These are phyloP conservation scores for Leptopilina syphax DNA, from an alignment of 2,888 invertebrate genomes.

Conservation along the genomic window DNA sequence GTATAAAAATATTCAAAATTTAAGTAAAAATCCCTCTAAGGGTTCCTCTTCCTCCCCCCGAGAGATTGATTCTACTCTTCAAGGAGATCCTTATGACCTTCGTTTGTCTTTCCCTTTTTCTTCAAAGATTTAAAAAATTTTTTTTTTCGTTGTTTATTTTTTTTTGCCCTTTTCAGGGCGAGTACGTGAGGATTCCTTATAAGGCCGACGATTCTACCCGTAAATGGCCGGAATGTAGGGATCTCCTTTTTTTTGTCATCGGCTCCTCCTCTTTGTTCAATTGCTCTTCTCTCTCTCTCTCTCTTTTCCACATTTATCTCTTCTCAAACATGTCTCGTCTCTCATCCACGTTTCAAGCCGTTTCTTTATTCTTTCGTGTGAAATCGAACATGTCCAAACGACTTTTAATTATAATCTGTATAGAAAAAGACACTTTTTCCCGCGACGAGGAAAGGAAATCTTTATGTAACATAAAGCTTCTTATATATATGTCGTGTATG, in stretches of 20 bases:
- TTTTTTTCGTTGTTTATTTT: constrained; percentile 43
- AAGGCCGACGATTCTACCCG: constrained; percentile 68
- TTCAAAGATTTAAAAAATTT: not conserved
- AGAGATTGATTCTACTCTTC: not conserved
- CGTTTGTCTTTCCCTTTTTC: constrained; percentile 37
- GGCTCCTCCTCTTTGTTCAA: constrained; percentile 57
- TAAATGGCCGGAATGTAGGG: constrained; percentile 75
- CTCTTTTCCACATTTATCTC: constrained; percentile 3
- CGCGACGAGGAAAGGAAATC: not conserved
- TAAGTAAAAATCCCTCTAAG: not conserved
- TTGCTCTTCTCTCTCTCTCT: constrained; percentile 11
- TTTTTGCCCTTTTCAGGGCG: constrained; percentile 55
- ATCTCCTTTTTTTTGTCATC: constrained; percentile 74
- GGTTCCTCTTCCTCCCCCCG: not conserved
- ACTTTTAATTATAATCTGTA: constrained; percentile 41
- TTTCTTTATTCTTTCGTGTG: constrained; percentile 42
- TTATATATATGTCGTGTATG: no score
- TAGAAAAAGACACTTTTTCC: not conserved
- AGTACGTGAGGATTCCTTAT: constrained; percentile 72
- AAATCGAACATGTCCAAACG: constrained; percentile 31
- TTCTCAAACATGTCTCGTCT: constrained; percentile 4
- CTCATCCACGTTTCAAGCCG: constrained; percentile 44
- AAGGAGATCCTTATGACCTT: constrained; percentile 27
- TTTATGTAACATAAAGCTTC: no score
- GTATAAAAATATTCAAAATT: no score